A percentile compares a stretch with the other conserved stretches of the same genome.
Evolutionary conservation across 2,797 vertebrate genomes (phyloP).

Genomic region (Botia kubotai): DNA sequence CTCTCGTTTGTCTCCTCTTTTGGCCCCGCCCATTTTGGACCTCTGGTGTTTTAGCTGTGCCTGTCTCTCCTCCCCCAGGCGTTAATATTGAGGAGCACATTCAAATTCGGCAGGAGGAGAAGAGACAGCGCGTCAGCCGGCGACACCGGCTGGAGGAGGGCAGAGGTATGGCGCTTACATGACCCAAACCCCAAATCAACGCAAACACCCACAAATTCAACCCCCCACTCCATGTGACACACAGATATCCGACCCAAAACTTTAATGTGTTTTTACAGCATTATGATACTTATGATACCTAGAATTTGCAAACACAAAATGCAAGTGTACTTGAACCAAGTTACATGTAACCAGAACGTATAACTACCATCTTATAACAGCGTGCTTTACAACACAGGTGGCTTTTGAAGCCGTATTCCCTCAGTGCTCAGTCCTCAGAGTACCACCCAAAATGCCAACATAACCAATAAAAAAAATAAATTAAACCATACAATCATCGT

Average conservation of each 20-base stretch:
- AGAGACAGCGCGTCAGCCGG: conserved; percentile 93
- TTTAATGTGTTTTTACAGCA: neutral
- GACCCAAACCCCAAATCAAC: neutral
- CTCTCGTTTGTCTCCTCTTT: conserved; percentile 67
- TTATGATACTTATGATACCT: neutral
- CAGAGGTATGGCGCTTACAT: conserved; percentile 83
- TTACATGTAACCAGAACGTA: too few relatives aligned
- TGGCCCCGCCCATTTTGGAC: conserved; percentile 50
- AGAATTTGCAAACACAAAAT: neutral
- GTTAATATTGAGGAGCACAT: conserved; percentile 99
- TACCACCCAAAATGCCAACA: too few relatives aligned
- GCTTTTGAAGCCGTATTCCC: too few relatives aligned
- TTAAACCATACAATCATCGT: too few relatives aligned
- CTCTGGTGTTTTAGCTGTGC: conserved; percentile 88
- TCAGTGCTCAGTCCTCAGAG: too few relatives aligned
- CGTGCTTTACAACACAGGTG: too few relatives aligned
- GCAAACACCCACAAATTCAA: neutral
- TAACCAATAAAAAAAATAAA: too few relatives aligned
- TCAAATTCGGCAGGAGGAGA: conserved; percentile 97
- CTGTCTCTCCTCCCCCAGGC: conserved; percentile 93
- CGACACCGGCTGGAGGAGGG: conserved; percentile 95
- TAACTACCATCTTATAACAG: too few relatives aligned
- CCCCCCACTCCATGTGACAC: neutral
- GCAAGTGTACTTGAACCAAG: neutral
- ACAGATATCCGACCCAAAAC: neutral